These are phyloP conservation scores for Onychomys arenicola DNA, from an alignment of 2,797 vertebrate genomes.

Conservation along the genomic window DNA sequence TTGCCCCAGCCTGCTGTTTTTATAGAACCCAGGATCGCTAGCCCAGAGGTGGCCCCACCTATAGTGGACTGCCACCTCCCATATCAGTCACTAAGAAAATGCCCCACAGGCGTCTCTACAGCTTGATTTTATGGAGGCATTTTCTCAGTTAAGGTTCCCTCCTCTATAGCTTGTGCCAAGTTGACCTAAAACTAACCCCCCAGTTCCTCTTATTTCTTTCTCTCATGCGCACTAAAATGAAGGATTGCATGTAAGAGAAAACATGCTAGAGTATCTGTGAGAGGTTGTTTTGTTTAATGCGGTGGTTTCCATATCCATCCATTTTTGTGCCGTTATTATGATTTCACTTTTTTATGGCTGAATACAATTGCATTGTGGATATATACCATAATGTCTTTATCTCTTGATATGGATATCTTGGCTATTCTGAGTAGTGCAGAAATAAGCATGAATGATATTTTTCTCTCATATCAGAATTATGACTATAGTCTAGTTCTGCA, in stretches of 20 bases:
- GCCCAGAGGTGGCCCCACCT: too few species aligned
- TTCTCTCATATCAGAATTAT: background rate
- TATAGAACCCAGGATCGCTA: background rate
- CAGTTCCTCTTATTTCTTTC: background rate
- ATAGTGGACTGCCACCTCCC: background rate
- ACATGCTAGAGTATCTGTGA: background rate
- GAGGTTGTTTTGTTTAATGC: background rate
- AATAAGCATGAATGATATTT: too few species aligned
- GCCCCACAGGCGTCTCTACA: background rate
- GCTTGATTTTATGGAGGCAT: background rate
- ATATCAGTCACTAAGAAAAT: background rate
- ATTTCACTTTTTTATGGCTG: background rate
- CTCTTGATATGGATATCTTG: background rate
- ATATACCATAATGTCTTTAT: background rate
- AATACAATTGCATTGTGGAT: background rate
- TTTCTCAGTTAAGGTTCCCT: too few species aligned
- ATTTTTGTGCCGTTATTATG: background rate
- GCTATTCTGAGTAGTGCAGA: background rate
- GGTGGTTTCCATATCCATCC: background rate
- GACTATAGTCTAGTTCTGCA: background rate
- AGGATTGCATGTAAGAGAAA: background rate
- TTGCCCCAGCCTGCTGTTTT: background rate
- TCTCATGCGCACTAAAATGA: background rate
- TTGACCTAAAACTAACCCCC: background rate
- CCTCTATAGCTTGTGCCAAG: background rate